A percentile compares a stretch with the other conserved stretches of the same genome.
Evolutionary conservation across 2,797 vertebrate genomes (phyloP).

Genomic region (Percopsis omiscomaycus): DNA sequence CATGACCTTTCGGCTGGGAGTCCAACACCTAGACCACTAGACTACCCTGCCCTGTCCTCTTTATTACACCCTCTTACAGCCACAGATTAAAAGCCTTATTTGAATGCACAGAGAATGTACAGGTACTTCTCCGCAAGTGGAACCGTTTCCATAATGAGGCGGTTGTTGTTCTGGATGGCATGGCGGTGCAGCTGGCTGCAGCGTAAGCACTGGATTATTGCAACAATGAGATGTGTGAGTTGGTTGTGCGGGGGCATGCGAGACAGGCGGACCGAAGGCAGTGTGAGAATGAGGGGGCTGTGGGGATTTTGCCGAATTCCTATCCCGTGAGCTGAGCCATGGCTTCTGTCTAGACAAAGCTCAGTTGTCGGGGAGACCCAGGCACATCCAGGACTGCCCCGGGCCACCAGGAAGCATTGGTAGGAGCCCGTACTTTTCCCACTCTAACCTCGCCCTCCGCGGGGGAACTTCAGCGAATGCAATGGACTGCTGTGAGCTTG

Average conservation of each 20-base stretch:
- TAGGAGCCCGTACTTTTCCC: conserved; percentile 43
- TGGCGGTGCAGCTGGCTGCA: conserved; percentile 30
- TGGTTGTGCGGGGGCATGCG: conserved; percentile 46
- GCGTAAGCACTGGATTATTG: conserved; percentile 43
- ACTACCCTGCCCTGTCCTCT: no score
- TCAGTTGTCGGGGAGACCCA: conserved; percentile 66
- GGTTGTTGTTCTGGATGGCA: conserved; percentile 16
- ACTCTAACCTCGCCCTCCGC: conserved; percentile 43
- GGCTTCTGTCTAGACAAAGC: conserved; percentile 77
- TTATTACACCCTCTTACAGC: conserved; percentile 14
- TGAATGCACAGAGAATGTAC: conserved; percentile 9
- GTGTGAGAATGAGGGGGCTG: conserved; percentile 55
- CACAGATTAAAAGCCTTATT: conserved; percentile 10
- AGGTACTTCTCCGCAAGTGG: conserved; percentile 22
- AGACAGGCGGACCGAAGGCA: conserved; percentile 53
- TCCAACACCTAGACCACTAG: no score
- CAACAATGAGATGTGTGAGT: conserved; percentile 51
- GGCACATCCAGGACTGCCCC: conserved; percentile 59
- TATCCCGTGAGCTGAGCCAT: conserved; percentile 66
- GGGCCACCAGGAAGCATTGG: conserved; percentile 61
- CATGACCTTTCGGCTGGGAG: no score
- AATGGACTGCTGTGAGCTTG: conserved; percentile 30
- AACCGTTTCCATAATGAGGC: conserved; percentile 18
- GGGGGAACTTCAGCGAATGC: conserved; percentile 52
- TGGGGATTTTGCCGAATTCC: conserved; percentile 70